These are phyloP conservation scores for Acropternis orthonyx DNA, from an alignment of 2,797 vertebrate species.

Conservation along the genomic window DNA sequence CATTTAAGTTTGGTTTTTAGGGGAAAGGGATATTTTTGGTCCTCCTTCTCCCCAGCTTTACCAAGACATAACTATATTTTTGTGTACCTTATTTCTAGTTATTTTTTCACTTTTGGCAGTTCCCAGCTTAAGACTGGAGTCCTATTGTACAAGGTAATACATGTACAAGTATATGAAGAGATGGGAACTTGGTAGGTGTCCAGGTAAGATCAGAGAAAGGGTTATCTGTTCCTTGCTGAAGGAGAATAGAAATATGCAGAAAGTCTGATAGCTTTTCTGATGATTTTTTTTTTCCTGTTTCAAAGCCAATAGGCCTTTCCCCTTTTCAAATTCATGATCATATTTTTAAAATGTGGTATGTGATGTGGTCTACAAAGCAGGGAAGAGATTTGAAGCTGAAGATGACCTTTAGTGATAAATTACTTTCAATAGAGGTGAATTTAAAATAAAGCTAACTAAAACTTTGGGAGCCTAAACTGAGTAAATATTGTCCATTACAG, in stretches of 20 bases:
- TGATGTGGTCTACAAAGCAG: background rate
- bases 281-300: background rate
- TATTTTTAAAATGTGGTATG: background rate
- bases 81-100: slow-evolving; percentile 26
- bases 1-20: background rate
- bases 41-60: background rate
- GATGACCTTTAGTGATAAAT: background rate
- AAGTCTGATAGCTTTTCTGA: background rate
- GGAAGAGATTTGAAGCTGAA: background rate
- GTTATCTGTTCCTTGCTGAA: background rate
- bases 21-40: background rate
- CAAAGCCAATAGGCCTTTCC: background rate
- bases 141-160: background rate
- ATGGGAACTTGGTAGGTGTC: slow-evolving; percentile 17
- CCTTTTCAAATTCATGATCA: background rate
- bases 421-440: background rate
- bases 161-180: background rate
- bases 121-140: slow-evolving; percentile 10
- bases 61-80: background rate
- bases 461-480: background rate
- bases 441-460: background rate
- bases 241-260: background rate
- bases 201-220: slow-evolving; percentile 21
- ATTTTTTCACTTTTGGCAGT: slow-evolving; percentile 19
- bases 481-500: background rate